Conservation (phyloP, 2,888 invertebrate genomes). For the Drosophila basisetae region DNA sequence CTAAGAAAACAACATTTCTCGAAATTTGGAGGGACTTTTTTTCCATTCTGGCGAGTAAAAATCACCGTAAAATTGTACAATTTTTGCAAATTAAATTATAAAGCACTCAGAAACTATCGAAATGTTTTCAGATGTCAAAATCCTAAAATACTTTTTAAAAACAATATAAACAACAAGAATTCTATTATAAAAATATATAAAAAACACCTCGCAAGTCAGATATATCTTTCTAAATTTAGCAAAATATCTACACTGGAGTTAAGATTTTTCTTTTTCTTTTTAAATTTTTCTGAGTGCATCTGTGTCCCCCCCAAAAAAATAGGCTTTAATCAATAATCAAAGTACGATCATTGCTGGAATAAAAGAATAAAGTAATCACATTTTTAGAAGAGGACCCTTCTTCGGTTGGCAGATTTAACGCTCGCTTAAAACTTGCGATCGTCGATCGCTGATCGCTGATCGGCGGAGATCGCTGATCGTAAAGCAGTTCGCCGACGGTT, state of each 20-base stretch:
- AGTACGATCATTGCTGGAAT: constrained; percentile 48
- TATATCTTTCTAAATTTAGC: background rate
- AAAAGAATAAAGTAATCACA: constrained; percentile 63
- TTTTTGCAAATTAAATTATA: too few species aligned
- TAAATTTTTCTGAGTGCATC: background rate
- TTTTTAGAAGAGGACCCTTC: constrained; percentile 31
- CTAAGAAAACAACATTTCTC: too few species aligned
- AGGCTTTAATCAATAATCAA: constrained; percentile 67
- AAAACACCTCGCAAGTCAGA: background rate
- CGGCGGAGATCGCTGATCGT: constrained; percentile 20
- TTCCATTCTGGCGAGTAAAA: too few species aligned
- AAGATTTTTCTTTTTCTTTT: background rate
- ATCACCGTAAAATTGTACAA: too few species aligned
- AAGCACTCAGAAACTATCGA: too few species aligned
- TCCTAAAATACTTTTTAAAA: background rate
- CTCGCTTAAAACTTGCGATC: constrained; percentile 69
- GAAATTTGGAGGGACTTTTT: too few species aligned
- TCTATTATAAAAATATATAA: background rate
- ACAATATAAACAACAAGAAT: background rate
- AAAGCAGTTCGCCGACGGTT: constrained; percentile 66
- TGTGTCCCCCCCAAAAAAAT: constrained; percentile 9
- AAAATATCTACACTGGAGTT: background rate
- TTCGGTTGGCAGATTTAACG: constrained; percentile 66
- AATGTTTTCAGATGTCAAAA: too few species aligned
- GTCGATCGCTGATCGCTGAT: constrained; percentile 23